Percentiles rank a stretch among this genome's conserved stretches.
Conservation (phyloP, 2,888 invertebrate genomes). For the Amiota minor region DNA sequence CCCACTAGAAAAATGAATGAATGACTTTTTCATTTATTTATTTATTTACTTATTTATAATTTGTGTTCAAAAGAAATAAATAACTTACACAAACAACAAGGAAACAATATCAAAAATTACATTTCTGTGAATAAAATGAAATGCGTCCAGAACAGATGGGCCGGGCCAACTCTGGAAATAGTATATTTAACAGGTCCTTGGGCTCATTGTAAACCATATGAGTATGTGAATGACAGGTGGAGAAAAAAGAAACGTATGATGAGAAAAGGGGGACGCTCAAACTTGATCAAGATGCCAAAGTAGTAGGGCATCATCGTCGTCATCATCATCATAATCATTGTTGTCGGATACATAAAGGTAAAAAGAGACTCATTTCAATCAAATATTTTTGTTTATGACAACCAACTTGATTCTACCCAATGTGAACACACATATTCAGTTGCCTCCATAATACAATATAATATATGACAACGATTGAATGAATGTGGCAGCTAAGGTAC, state of each 20-base stretch:
- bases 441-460: too few species aligned
- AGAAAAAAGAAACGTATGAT: neutral
- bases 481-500: too few species aligned
- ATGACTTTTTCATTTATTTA: conserved; percentile 24
- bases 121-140: conserved; percentile 5
- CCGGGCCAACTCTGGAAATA: neutral
- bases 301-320: neutral
- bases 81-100: conserved; percentile 12
- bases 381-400: conserved; percentile 61
- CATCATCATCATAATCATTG: too few species aligned
- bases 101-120: conserved; percentile 21
- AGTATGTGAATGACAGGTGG: too few species aligned
- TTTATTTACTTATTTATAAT: conserved; percentile 29
- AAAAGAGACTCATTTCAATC: conserved; percentile 53
- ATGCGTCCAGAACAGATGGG: conserved; percentile 17
- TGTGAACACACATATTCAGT: too few species aligned
- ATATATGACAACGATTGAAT: too few species aligned
- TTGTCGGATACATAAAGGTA: too few species aligned
- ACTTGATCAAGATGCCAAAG: conserved; percentile 11
- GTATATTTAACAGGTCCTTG: neutral
- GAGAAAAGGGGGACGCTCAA: neutral
- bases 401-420: too few species aligned
- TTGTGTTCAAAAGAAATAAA: conserved; percentile 11
- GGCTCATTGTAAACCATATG: neutral
- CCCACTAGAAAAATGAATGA: neutral